Evolutionary conservation across 2,888 invertebrate genomes (phyloP).

Genomic region (Tiliacea citrago): DNA sequence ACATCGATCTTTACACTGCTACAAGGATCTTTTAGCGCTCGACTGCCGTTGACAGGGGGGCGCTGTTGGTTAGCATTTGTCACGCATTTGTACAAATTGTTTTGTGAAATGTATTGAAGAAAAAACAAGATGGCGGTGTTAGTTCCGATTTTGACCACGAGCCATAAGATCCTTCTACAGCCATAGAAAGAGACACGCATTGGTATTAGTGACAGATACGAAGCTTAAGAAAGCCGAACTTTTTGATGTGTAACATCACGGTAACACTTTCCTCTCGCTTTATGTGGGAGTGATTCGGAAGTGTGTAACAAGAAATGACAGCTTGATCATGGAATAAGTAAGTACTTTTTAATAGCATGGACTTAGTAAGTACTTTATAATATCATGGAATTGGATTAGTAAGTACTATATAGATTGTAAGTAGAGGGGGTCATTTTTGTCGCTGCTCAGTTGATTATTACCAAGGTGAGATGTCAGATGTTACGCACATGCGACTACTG

Average conservation of each 20-base stretch:
- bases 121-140: neutral
- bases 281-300: no score
- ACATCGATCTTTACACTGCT: conserved; percentile 4
- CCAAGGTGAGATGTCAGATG: no score
- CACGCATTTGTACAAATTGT: neutral
- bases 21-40: neutral
- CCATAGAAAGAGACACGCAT: neutral
- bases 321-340: no score
- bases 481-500: no score
- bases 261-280: no score
- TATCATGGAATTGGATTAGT: no score
- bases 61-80: neutral
- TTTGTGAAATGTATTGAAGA: neutral
- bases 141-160: neutral
- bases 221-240: neutral
- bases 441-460: no score
- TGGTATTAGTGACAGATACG: neutral
- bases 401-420: no score
- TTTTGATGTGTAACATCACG: neutral
- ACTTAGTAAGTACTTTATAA: no score
- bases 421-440: no score
- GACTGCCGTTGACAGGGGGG: neutral
- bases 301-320: no score
- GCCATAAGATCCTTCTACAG: neutral
- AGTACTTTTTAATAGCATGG: no score